phyloP scores from a whole-genome alignment of 2,797 vertebrate species.

The Pterois miles region DNA sequence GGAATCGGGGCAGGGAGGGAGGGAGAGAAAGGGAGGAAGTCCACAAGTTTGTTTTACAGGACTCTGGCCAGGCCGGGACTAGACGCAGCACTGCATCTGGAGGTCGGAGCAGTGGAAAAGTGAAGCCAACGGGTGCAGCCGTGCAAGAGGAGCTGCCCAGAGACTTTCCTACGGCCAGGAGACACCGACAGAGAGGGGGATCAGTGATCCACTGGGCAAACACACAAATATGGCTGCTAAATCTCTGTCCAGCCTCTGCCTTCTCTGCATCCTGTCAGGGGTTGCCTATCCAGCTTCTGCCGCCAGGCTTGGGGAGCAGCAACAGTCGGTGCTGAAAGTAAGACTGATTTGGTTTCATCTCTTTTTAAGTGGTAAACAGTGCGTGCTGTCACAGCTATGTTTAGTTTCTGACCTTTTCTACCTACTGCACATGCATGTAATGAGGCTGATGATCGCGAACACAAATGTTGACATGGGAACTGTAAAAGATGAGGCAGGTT shows the following conservation, averaged over 20 bases:
- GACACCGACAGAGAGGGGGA: constrained; percentile 47
- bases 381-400: not conserved
- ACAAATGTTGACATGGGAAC: not conserved
- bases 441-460: not conserved
- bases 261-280: constrained; percentile 74
- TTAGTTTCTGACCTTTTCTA: not conserved
- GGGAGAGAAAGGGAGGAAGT: constrained; percentile 72
- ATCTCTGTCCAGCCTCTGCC: constrained; percentile 61
- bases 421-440: not conserved
- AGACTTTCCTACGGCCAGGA: constrained; percentile 65
- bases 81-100: constrained; percentile 80
- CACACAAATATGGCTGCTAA: constrained; percentile 78
- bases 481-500: not conserved
- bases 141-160: constrained; percentile 68
- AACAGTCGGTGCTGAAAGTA: constrained; percentile 68
- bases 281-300: constrained; percentile 50
- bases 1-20: constrained; percentile 58
- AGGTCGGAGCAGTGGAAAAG: constrained; percentile 73
- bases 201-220: constrained; percentile 37
- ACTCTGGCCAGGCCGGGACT: constrained; percentile 57
- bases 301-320: constrained; percentile 63
- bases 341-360: constrained; percentile 43
- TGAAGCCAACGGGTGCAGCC: constrained; percentile 62
- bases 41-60: constrained; percentile 75
- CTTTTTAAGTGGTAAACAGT: not conserved